phyloP scores from a whole-genome alignment of 2,888 invertebrate species.

The Ectemnius cavifrons region DNA sequence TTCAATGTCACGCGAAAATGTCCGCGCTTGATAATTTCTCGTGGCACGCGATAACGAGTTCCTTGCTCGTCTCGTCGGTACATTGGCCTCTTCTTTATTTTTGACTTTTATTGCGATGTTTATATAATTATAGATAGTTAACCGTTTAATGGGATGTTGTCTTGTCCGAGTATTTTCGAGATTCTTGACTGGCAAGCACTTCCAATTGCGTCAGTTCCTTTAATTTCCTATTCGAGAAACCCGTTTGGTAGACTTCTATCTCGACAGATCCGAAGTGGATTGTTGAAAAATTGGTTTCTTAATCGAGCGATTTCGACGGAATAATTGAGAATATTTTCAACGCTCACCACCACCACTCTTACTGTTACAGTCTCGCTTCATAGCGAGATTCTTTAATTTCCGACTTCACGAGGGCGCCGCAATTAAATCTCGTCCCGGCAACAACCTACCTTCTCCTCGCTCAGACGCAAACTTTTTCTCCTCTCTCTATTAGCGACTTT shows the following conservation, averaged over 20 bases:
- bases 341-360: not conserved
- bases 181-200: not conserved
- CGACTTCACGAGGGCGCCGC: not conserved
- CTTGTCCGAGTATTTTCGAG: too few relatives aligned
- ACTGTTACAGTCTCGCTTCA: not conserved
- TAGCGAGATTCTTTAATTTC: slow-evolving; percentile 1
- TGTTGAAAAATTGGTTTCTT: not conserved
- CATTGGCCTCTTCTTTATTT: not conserved
- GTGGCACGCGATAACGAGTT: not conserved
- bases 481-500: too few relatives aligned
- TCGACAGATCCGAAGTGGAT: not conserved
- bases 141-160: not conserved
- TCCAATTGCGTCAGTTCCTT: slow-evolving; percentile 1
- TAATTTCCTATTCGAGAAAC: not conserved
- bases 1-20: slow-evolving; percentile 1
- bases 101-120: not conserved
- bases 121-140: not conserved
- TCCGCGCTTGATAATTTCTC: not conserved
- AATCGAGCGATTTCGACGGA: slow-evolving; percentile 7
- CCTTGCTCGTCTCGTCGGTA: not conserved
- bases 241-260: not conserved
- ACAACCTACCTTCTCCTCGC: too few relatives aligned
- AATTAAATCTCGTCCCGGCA: slow-evolving; percentile 1
- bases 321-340: not conserved
- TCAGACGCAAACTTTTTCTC: too few relatives aligned